Evolutionary conservation across 2,797 vertebrate species (phyloP).

Genomic region (Schizopygopsis malacanthus): DNA sequence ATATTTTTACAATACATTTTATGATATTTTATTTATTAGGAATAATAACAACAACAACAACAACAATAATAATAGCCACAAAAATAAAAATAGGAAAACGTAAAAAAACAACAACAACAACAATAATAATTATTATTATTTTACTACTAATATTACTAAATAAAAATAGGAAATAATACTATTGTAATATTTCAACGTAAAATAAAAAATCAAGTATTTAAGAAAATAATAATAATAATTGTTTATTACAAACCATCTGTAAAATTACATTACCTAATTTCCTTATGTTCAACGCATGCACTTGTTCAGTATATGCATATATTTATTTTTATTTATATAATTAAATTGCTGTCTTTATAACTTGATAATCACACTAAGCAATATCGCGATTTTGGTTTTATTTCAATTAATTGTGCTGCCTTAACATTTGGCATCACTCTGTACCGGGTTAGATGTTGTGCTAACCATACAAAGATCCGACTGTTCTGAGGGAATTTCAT

Average conservation of each 20-base stretch:
- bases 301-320: no score
- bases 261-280: neutral
- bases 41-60: neutral
- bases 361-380: neutral
- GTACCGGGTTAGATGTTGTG: neutral
- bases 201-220: no score
- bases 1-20: no score
- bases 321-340: neutral
- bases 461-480: neutral
- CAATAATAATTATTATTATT: no score
- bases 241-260: neutral
- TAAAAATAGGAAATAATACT: no score
- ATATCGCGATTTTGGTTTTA: neutral
- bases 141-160: no score
- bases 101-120: neutral
- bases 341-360: neutral
- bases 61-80: neutral
- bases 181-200: no score
- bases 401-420: neutral
- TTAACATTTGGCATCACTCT: neutral
- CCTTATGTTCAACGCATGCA: no score
- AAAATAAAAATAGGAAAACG: neutral
- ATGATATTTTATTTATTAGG: no score
- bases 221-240: neutral
- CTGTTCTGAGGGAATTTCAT: neutral